Conservation (phyloP, 2,797 vertebrate genomes). For the Ctenochaetus hawaiiensis region DNA sequence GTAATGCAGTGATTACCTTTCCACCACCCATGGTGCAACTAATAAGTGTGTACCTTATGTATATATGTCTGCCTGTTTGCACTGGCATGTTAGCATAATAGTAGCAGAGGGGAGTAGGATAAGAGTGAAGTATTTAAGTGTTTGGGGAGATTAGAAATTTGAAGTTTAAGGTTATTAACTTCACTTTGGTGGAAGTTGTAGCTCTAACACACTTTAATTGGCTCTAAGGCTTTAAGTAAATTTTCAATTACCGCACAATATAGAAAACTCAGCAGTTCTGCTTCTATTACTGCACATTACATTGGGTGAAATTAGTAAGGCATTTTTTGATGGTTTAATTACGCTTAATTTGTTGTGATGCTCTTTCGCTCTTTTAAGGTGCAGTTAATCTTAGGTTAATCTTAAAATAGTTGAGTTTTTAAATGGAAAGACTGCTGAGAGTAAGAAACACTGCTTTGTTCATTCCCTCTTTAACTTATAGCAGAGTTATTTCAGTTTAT, state of each 20-base stretch:
- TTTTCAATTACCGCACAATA: conserved; percentile 20
- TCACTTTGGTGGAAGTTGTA: conserved; percentile 1
- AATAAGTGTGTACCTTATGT: conserved; percentile 28
- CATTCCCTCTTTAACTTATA: background rate
- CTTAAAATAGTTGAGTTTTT: too few species aligned
- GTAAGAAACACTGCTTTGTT: conserved; percentile 1
- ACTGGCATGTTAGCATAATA: background rate
- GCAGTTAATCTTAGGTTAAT: conserved; percentile 24
- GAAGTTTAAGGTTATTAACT: conserved; percentile 30
- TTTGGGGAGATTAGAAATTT: conserved; percentile 39
- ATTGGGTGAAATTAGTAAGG: conserved; percentile 17
- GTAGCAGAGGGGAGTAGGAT: background rate
- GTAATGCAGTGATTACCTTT: conserved; percentile 72
- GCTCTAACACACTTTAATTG: conserved; percentile 7
- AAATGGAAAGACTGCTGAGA: background rate
- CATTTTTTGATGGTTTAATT: conserved; percentile 32
- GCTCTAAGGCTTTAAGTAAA: conserved; percentile 17
- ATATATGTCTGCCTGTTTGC: background rate
- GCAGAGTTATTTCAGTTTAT: background rate
- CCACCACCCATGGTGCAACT: conserved; percentile 46
- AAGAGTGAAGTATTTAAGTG: conserved; percentile 34
- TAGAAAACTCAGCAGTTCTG: conserved; percentile 37
- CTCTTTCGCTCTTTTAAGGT: background rate
- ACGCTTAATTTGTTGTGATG: conserved; percentile 26
- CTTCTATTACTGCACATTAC: conserved; percentile 15